Evolutionary conservation across 2,888 invertebrate genomes (phyloP).

Genomic region (Aspidiotus rigidus): DNA sequence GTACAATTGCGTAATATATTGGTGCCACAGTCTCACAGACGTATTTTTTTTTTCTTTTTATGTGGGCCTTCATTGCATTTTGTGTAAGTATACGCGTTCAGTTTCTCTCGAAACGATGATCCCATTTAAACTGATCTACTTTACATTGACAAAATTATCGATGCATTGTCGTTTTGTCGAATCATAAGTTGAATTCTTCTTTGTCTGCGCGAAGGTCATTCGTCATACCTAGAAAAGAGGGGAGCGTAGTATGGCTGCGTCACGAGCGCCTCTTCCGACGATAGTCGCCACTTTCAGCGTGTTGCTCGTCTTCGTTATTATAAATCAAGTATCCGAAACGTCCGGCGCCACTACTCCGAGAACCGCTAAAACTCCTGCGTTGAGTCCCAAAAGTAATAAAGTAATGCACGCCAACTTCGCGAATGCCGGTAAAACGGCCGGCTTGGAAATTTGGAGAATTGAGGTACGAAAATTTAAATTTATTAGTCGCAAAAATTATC

Average conservation of each 20-base stretch:
- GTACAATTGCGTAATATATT: too few species aligned
- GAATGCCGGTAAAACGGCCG: slow-evolving; percentile 57
- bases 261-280: slow-evolving; percentile 16
- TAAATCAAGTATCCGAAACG: slow-evolving; percentile 9
- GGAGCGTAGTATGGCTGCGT: slow-evolving; percentile 24
- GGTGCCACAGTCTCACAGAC: too few species aligned
- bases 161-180: too few species aligned
- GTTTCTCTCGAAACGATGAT: too few species aligned
- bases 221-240: slow-evolving; percentile 13
- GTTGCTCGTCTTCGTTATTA: slow-evolving; percentile 13
- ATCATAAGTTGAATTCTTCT: too few species aligned
- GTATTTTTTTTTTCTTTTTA: too few species aligned
- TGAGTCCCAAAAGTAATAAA: slow-evolving; percentile 8
- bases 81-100: too few species aligned
- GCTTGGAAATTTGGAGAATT: slow-evolving; percentile 69
- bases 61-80: too few species aligned
- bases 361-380: not conserved
- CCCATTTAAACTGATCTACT: too few species aligned
- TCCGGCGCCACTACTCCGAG: slow-evolving; percentile 20
- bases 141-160: too few species aligned
- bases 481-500: not conserved
- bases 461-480: slow-evolving; percentile 53
- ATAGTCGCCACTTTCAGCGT: slow-evolving; percentile 6
- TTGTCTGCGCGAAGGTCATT: slow-evolving; percentile 16
- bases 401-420: slow-evolving; percentile 53